Conservation (phyloP, 2,888 invertebrate species). For the Oxystoma pomonae region DNA sequence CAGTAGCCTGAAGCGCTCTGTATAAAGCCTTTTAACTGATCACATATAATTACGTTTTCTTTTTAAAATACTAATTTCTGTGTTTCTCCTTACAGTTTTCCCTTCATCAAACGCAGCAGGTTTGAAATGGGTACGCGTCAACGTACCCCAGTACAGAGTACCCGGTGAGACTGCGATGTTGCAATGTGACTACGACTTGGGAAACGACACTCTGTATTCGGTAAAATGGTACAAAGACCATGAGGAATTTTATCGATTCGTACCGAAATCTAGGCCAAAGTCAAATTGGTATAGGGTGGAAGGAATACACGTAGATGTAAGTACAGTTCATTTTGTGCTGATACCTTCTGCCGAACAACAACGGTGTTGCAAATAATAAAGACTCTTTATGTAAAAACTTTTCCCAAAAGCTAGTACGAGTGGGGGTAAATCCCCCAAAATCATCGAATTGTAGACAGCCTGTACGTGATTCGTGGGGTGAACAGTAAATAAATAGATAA, state of each 20-base stretch:
- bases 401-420: too few species aligned
- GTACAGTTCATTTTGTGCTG: too few species aligned
- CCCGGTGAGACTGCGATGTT: conserved; percentile 46
- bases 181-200: conserved; percentile 47
- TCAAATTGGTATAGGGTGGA: conserved; percentile 68
- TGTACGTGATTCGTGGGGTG: too few species aligned
- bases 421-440: too few species aligned
- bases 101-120: conserved; percentile 22
- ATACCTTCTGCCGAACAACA: too few species aligned
- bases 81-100: background rate
- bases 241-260: conserved; percentile 77
- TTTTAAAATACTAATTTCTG: background rate
- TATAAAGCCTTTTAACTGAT: too few species aligned
- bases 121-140: conserved; percentile 46
- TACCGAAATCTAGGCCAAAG: conserved; percentile 67
- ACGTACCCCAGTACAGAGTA: conserved; percentile 45
- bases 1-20: too few species aligned
- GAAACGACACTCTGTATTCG: conserved; percentile 65
- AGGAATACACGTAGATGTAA: conserved; percentile 66
- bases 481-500: too few species aligned
- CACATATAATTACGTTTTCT: too few species aligned
- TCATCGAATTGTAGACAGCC: too few species aligned
- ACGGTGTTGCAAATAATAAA: too few species aligned
- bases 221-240: conserved; percentile 85
- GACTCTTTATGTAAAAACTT: too few species aligned